These are phyloP conservation scores for Flabesymbios commensalis DNA, from an alignment of 2,888 invertebrate genomes.

Conservation along the genomic window DNA sequence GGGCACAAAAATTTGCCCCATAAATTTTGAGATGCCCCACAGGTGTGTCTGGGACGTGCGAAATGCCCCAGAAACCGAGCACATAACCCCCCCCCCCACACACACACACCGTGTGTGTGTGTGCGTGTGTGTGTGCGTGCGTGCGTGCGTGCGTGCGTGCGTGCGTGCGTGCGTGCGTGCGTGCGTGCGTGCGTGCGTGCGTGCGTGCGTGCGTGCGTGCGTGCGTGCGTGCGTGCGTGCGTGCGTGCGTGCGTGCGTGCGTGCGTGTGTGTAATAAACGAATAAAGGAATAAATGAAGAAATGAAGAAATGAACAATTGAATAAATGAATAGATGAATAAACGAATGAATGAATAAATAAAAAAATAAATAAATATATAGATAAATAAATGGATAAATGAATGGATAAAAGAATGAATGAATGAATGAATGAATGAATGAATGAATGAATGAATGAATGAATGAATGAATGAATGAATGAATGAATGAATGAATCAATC, in stretches of 20 bases:
- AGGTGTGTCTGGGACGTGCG: too few relatives aligned
- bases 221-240: conserved; percentile 6
- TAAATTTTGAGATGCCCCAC: too few relatives aligned
- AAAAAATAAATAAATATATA: too few relatives aligned
- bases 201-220: conserved; percentile 10
- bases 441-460: neutral
- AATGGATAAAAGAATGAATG: neutral
- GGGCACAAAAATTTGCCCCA: too few relatives aligned
- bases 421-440: neutral
- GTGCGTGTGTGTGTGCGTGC: conserved; percentile 17
- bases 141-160: conserved; percentile 16
- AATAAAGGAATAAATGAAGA: neutral
- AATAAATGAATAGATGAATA: too few relatives aligned
- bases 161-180: conserved; percentile 16
- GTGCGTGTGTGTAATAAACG: conserved; percentile 8
- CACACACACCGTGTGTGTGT: conserved; percentile 19
- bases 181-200: conserved; percentile 9
- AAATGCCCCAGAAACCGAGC: too few relatives aligned
- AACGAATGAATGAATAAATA: too few relatives aligned
- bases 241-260: conserved; percentile 13
- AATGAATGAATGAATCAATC: too few relatives aligned
- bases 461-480: neutral
- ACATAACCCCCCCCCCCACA: too few relatives aligned
- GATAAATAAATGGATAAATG: too few relatives aligned
- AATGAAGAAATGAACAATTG: too few relatives aligned